Evolutionary conservation across 2,113 vertebrate species (phyloP), one percentile per base, ranked within the genome.

Genomic region (Scytalopus superciliaris): DNA sequence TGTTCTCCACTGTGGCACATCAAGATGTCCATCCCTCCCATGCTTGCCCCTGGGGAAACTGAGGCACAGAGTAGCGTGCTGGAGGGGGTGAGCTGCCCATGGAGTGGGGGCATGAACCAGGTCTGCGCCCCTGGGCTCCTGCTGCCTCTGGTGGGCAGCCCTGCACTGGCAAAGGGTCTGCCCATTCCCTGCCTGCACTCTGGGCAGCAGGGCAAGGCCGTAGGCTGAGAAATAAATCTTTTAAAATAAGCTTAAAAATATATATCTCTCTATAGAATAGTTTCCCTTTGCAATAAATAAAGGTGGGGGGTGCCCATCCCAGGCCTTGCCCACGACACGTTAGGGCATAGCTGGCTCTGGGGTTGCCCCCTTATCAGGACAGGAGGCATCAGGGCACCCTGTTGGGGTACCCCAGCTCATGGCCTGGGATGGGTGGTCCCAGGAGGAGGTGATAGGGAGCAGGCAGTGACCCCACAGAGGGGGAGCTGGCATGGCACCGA

Each of bases 231-330:
- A 97, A 97, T 97, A 97, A 97, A 96, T 96, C 90, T 95, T 94
- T 97, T 74, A 96, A 97, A 97, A 97, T 97, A 97, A 96, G 92
- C 94, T 97, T 97, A 97, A 97, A 97, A 97, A 97, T 97, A 97
- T 97, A 97, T 97, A 97, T 96, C 92, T 97, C 96, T 97, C 96
- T 97, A 97, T 97, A 97, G 96, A 97, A 97, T 97, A 97, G 95
- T 95, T 97, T 97, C 96, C 96, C 96, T 97, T 97, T 97, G 96
- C 94, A 97, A 97, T 97, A 97, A 97, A 97, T 97, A 97, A 97
- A 95, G 92, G 96, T 84, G 55, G 55, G 92, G 92, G 55, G 15
- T 83, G 85, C 75, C 85, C 14, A 3, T 72, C 62, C 88, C 87
- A 87, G 92, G 79, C 91, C 89, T 86, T 90, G 79, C 79, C 92